Percentiles rank a stretch among this genome's conserved stretches.
phyloP scores from a whole-genome alignment of 2,888 invertebrate species.

The Empis livida region DNA sequence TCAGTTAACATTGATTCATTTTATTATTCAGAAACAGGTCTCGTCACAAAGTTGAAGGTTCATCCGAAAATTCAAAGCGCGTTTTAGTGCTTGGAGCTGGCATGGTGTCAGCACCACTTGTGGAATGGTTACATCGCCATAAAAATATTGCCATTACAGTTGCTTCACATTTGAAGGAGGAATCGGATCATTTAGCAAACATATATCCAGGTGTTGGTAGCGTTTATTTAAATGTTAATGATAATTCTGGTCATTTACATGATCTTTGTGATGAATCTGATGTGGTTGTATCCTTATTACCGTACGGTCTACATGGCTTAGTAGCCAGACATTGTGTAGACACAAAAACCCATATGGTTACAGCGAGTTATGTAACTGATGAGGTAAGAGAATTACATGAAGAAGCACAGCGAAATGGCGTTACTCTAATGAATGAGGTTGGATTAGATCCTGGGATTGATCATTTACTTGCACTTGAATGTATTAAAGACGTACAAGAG shows the following conservation, averaged over 20 bases:
- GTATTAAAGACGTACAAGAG: conserved; percentile 82
- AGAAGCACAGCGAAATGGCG: conserved; percentile 75
- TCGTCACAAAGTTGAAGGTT: conserved; percentile 58
- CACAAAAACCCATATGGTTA: conserved; percentile 84
- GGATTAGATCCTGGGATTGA: conserved; percentile 99
- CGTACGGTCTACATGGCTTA: conserved; percentile 77
- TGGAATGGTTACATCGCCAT: conserved; percentile 85
- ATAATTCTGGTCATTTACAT: conserved; percentile 51
- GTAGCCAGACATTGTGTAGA: conserved; percentile 78
- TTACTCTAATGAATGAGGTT: conserved; percentile 92
- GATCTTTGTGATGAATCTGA: conserved; percentile 61
- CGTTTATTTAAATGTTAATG: conserved; percentile 68
- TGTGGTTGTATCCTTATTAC: conserved; percentile 77
- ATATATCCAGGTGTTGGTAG: conserved; percentile 67
- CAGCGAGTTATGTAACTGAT: conserved; percentile 86
- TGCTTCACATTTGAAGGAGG: conserved; percentile 77
- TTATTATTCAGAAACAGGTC: conserved; percentile 41
- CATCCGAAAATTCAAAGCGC: conserved; percentile 47
- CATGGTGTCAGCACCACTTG: conserved; percentile 83
- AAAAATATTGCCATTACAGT: conserved; percentile 70
- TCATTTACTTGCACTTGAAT: conserved; percentile 91
- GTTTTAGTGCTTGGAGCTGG: conserved; percentile 93
- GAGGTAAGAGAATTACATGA: conserved; percentile 68
- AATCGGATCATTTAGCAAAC: conserved; percentile 71
- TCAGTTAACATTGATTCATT: neutral